Base-by-base conservation (phyloP, 1,140 invertebrate genomes). In the Trichoplusia ni region DNA sequence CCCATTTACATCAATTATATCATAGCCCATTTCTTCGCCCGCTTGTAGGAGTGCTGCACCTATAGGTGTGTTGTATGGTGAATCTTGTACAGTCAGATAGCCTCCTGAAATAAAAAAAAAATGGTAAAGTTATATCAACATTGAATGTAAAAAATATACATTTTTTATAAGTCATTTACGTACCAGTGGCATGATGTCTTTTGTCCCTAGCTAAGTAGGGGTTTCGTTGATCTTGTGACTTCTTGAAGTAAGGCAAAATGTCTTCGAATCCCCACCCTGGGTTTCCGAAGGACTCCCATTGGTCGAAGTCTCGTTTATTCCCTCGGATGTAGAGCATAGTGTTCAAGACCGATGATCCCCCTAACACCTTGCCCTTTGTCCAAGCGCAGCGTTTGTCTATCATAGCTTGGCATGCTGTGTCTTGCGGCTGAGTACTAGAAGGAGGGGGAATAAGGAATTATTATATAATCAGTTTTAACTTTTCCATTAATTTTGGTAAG, bases 271-370 rank as follows among this genome's bases (percentile, higher is more conserved):
- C 94, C 98, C 98, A 99, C 0, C 96, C 96, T 0, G 92, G 90
- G 76, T 98, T 98, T 0, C 98, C 98, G 33, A 97, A 93, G 0
- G 92, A 91, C 29, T 95, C 95, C 98, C 98, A 99, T 47, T 96
- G 92, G 82, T 99, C 96, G 76, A 94, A 99, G 82, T 99, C 98
- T 2, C 94, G 91, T 60, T 94, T 93, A 90, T 99, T 98, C 0
- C 98, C 98, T 59, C 98, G 91, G 4, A 99, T 94, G 82, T 99
- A 99, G 0, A 98, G 92, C 98, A 99, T 97, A 0, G 95, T 96
- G 69, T 97, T 97, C 0, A 97, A 84, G 0, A 97, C 96, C 9
- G 94, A 95, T 0, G 96, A 97, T 0, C 98, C 98, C 0, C 98
- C 98, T 7, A 97, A 81, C 2, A 96, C 93, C 88, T 97, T 96